A percentile compares a stretch with the other conserved stretches of the same genome.
phyloP scores from a whole-genome alignment of 1,140 invertebrate species.

The Thaumetopoea pityocampa region DNA sequence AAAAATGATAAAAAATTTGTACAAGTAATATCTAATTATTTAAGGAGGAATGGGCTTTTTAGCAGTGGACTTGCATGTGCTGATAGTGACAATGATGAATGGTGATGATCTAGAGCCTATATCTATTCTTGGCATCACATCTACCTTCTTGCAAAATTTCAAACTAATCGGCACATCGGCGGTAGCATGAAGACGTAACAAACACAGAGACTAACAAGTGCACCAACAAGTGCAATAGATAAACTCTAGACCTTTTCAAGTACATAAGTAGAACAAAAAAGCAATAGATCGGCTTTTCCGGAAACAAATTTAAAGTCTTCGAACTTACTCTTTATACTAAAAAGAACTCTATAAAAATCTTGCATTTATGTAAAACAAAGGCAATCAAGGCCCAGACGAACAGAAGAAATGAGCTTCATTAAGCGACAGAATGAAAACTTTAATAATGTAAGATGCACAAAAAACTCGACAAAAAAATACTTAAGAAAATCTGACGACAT shows the following conservation, averaged over 20 bases:
- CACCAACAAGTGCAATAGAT: too few species aligned
- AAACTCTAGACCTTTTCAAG: too few species aligned
- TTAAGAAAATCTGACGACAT: slow-evolving; percentile 76
- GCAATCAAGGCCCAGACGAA: slow-evolving; percentile 72
- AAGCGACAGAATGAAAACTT: slow-evolving; percentile 75
- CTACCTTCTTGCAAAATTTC: too few species aligned
- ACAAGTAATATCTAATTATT: too few species aligned
- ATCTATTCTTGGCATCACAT: too few species aligned
- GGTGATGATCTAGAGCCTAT: too few species aligned
- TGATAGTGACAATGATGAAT: too few species aligned
- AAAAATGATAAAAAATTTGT: too few species aligned
- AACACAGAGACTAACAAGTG: too few species aligned
- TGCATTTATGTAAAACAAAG: slow-evolving; percentile 76
- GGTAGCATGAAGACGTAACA: not conserved
- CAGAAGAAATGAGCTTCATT: slow-evolving; percentile 76
- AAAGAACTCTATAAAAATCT: slow-evolving; percentile 72
- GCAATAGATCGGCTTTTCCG: slow-evolving; percentile 54
- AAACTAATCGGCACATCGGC: too few species aligned
- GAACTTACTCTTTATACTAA: slow-evolving; percentile 60
- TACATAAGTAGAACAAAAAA: slow-evolving; percentile 27
- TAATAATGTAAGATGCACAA: slow-evolving; percentile 76
- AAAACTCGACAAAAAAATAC: slow-evolving; percentile 71
- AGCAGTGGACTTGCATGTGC: too few species aligned
- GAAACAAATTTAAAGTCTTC: slow-evolving; percentile 63
- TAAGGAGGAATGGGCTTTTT: too few species aligned